A percentile compares a stretch with the other conserved stretches of the same genome.
Evolutionary conservation across 2,888 invertebrate species (phyloP).

Genomic region (Magallana nippona): DNA sequence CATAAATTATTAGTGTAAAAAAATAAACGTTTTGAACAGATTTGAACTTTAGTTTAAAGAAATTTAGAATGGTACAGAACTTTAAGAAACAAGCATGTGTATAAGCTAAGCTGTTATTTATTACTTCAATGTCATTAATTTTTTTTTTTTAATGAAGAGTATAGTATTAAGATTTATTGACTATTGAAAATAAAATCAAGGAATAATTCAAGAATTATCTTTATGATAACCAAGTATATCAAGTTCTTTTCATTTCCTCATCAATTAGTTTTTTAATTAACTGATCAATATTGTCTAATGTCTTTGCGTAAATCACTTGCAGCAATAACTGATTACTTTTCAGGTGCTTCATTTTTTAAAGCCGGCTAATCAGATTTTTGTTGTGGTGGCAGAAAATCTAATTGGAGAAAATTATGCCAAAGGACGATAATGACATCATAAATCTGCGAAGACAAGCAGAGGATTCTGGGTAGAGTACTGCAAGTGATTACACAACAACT

Average conservation of each 20-base stretch:
- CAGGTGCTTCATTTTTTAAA: slow-evolving; percentile 20
- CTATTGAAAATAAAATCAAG: no score
- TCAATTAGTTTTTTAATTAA: not conserved
- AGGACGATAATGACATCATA: slow-evolving; percentile 10
- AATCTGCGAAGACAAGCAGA: slow-evolving; percentile 5
- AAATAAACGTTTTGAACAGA: no score
- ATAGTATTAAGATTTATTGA: not conserved
- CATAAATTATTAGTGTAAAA: no score
- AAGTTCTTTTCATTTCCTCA: not conserved
- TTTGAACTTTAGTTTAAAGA: no score
- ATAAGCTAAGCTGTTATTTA: no score
- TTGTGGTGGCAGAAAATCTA: slow-evolving; percentile 15
- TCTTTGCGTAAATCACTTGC: not conserved
- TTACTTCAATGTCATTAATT: no score
- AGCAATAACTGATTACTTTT: slow-evolving; percentile 1
- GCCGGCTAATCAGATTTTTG: slow-evolving; percentile 8
- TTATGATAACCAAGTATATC: no score
- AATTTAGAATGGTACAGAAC: no score
- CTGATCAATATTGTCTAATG: not conserved
- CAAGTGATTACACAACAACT: slow-evolving; percentile 16
- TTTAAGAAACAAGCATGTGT: no score
- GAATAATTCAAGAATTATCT: no score
- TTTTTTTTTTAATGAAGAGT: no score
- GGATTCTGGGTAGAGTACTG: not conserved
- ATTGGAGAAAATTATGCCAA: slow-evolving; percentile 28